These are phyloP conservation scores for Colletes gigas DNA, from an alignment of 1,140 invertebrate species.

Conservation along the genomic window DNA sequence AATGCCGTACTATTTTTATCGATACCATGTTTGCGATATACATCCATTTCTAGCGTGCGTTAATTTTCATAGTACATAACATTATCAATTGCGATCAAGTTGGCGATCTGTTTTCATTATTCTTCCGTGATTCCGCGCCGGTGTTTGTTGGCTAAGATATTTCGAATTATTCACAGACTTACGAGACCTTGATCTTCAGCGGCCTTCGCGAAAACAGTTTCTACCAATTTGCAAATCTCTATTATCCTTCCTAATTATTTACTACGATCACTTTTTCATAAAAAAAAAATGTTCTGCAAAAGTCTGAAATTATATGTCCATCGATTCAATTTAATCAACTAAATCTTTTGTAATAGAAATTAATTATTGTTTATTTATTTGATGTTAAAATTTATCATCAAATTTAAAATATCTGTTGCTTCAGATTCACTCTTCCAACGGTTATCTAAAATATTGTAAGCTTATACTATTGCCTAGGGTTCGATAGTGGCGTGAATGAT, in stretches of 20 bases:
- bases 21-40: conserved; percentile 62
- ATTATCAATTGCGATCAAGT: conserved; percentile 1
- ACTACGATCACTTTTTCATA: not conserved
- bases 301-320: too few species aligned
- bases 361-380: too few species aligned
- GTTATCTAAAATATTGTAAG: too few species aligned
- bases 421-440: too few species aligned
- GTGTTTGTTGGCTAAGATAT: not conserved
- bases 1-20: conserved; percentile 79
- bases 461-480: too few species aligned
- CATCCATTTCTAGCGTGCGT: conserved; percentile 44
- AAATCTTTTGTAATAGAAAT: too few species aligned
- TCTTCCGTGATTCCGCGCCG: not conserved
- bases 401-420: too few species aligned
- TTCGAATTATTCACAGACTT: not conserved
- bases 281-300: not conserved
- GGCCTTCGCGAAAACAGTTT: not conserved
- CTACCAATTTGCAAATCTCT: not conserved
- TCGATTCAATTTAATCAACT: too few species aligned
- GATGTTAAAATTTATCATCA: too few species aligned
- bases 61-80: conserved; percentile 1
- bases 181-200: conserved; percentile 14
- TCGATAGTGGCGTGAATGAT: too few species aligned
- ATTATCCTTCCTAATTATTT: too few species aligned
- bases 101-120: not conserved